Evolutionary conservation across 1,140 invertebrate genomes (phyloP).

Genomic region (Bombus haemorrhoidalis): DNA sequence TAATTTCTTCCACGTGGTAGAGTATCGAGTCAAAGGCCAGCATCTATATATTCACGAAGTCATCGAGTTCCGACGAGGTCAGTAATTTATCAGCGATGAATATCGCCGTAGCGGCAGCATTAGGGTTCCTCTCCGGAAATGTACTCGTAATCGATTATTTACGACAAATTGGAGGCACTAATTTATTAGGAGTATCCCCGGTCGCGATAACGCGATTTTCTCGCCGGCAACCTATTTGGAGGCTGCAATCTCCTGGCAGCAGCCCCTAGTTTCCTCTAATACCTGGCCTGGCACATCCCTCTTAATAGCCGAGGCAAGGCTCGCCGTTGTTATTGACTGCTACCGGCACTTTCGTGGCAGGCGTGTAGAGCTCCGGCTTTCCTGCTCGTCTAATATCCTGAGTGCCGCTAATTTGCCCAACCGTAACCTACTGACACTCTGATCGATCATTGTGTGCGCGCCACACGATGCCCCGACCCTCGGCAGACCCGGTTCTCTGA

Average conservation of each 20-base stretch:
- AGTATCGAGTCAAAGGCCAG: neutral
- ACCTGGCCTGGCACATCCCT: constrained; percentile 50
- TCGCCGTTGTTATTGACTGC: constrained; percentile 64
- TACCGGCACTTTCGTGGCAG: constrained; percentile 49
- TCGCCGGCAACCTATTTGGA: constrained; percentile 38
- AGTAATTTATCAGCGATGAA: neutral
- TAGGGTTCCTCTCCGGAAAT: neutral
- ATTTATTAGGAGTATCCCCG: constrained; percentile 38
- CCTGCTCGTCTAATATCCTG: constrained; percentile 77
- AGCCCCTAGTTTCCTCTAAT: constrained; percentile 52
- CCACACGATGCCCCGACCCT: neutral
- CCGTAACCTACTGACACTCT: constrained; percentile 73
- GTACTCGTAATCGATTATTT: constrained; percentile 40
- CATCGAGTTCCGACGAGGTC: neutral
- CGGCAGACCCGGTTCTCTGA: neutral
- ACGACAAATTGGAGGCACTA: constrained; percentile 8
- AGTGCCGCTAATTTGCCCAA: constrained; percentile 78
- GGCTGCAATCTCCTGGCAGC: constrained; percentile 52
- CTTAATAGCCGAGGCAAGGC: constrained; percentile 53
- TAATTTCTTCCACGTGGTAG: neutral
- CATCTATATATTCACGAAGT: too few species aligned
- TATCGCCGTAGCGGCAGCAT: neutral
- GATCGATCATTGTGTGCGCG: constrained; percentile 73
- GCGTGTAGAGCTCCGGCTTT: constrained; percentile 22
- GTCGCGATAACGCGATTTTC: constrained; percentile 48